Evolutionary conservation across 1,140 invertebrate genomes (phyloP).

Genomic region (Drosophila parvula): DNA sequence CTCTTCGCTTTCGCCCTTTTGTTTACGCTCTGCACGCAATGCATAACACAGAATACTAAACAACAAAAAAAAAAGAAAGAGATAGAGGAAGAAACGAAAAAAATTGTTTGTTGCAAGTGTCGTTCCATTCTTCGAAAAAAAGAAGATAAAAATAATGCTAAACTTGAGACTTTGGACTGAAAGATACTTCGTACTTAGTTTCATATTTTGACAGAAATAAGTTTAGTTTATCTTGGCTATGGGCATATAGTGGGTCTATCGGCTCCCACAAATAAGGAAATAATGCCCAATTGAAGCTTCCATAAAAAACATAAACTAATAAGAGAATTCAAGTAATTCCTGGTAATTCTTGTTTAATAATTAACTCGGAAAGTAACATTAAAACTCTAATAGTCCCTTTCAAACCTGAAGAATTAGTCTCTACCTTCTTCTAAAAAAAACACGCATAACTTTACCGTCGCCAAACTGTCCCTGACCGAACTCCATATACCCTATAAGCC

Average conservation of each 20-base stretch:
- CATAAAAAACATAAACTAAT: too few species aligned
- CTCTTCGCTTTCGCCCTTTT: slow-evolving; percentile 43
- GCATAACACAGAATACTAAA: slow-evolving; percentile 48
- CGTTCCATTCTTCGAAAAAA: slow-evolving; percentile 19
- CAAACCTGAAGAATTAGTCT: background rate
- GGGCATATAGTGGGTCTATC: background rate
- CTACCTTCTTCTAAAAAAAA: background rate
- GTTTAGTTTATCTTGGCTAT: background rate
- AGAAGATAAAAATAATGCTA: slow-evolving; percentile 17
- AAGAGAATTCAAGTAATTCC: too few species aligned
- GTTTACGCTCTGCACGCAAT: slow-evolving; percentile 78
- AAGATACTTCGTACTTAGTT: background rate
- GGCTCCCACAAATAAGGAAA: background rate
- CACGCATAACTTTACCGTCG: accelerated
- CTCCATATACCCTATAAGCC: background rate
- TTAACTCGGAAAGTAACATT: background rate
- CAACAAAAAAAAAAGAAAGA: background rate
- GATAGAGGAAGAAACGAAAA: background rate
- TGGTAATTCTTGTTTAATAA: too few species aligned
- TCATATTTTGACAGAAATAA: background rate
- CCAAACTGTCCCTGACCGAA: slow-evolving; percentile 2
- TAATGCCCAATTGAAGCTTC: background rate
- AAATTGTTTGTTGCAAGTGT: slow-evolving; percentile 69
- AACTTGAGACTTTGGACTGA: background rate
- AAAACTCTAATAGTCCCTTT: background rate